Evolutionary conservation across 2,888 invertebrate species (phyloP), one percentile per base, ranked within the genome.

Genomic region (Acrobasis consociella): DNA sequence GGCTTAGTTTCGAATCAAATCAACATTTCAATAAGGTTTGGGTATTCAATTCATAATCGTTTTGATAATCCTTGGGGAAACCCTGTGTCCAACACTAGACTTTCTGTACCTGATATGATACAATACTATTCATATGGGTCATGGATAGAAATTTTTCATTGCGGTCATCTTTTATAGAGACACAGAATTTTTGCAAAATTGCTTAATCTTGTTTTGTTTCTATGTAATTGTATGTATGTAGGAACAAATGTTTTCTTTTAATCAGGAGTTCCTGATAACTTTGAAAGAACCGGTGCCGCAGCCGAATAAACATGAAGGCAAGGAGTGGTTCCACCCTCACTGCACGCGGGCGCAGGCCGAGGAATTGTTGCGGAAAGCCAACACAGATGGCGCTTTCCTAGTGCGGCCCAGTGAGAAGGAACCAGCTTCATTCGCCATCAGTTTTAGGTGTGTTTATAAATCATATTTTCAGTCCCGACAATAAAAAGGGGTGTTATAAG

Each of bases 211-310:
- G 31, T 31, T 7, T 31, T 31, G 31, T 31, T 31, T 31, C 31
- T 8, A 31, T 5, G 5, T 31, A 31, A n/a, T n/a, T 31, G 8
- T 31, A 31, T 22, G 22, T 22, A 22, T 1, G 22, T 22, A 22
- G 22, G 22, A 2, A 8, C 22, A 37, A 9, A n/a, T 17, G 1
- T 17, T 52, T 31, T 11, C 46, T 31, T 37, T 13, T 50, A 13
- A 8, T 13, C 76, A 96, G 93, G 97, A 98, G 85, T 98, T 98
- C 86, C 94, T 96, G 39, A 97, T 98, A 71, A 96, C 95, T 0
- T 92, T 99, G 0, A 95, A 95, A 74, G 97, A 98, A 80, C 97
- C 99, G 0, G 98, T 99, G 2, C 99, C 99, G 0, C 99, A 98
- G 82, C 98, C 98, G 17, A 97, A 97, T 80, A 97, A 97, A 80